Conservation (phyloP, 2,113 vertebrate species). For the Empidonax traillii region DNA sequence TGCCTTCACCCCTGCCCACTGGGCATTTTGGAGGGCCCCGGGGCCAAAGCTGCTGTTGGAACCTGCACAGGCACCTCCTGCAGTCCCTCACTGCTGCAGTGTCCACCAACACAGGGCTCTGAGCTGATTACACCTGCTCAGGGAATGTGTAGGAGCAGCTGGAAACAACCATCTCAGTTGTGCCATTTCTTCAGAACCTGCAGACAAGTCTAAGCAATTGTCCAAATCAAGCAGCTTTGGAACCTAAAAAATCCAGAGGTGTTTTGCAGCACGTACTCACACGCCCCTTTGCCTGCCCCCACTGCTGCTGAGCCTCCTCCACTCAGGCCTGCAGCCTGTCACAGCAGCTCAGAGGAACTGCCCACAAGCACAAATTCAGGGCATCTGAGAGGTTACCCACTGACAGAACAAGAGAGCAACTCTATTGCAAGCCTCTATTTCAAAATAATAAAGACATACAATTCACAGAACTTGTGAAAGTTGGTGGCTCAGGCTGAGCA, state of each 20-base stretch:
- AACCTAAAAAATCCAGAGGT: neutral
- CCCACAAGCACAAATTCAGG: neutral
- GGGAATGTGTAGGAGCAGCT: neutral
- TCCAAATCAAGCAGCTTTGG: neutral
- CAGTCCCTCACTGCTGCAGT: neutral
- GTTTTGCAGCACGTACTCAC: neutral
- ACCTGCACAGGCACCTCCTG: neutral
- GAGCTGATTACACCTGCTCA: neutral
- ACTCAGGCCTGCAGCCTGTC: neutral
- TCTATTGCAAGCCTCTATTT: neutral
- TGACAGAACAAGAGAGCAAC: neutral
- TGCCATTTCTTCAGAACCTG: neutral
- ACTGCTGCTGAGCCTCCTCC: neutral
- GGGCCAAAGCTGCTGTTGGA: neutral
- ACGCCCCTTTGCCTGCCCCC: neutral
- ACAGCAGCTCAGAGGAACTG: neutral
- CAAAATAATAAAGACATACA: neutral
- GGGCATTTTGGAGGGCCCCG: neutral
- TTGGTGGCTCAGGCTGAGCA: neutral
- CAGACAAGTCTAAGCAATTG: neutral
- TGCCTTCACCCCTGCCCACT: neutral
- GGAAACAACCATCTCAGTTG: neutral
- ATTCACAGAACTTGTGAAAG: neutral
- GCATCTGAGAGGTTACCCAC: neutral
- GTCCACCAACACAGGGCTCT: fast-evolving